Evolutionary conservation across 2,113 vertebrate species (phyloP), one percentile per base, ranked within the genome.

Genomic region (Semnornis frantzii): DNA sequence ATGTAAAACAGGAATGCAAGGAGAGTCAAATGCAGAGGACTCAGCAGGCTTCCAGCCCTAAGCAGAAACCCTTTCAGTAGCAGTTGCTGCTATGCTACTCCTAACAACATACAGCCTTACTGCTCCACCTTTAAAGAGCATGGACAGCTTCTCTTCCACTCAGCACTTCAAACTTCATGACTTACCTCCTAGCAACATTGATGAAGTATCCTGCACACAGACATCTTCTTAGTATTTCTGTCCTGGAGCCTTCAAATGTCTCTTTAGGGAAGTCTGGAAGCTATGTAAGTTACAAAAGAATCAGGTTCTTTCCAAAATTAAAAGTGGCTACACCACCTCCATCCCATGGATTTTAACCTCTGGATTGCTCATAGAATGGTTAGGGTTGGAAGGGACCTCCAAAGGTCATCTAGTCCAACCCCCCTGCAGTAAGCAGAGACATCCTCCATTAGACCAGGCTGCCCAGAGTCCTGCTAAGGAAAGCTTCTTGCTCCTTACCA

Each of bases 191-290:
- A 39, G 99, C 99, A 70, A 99, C 98, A 15, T 99, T 99, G 95
- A 98, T 98, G 58, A 99, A 99, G 92, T 99, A 99, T 37, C 99
- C 99, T 34, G 98, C 93, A 94, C 99, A 99, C 2, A 99, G 97
- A 92, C 99, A 99, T 48, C 98, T 97, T 79, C 98, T 97, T 42
- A 99, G 97, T 21, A 99, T 96, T 95, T 99, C 99, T 90, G 97
- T 98, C 91, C 94, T 98, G 91, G 98, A 98, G 60, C 99, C 98
- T 87, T 98, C 97, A 97, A 98, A 99, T 2, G 86, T 98, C 96
- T 99, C 99, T 33, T 96, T 96, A 46, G 98, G 98, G 91, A 99
- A 99, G 96, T 99, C 98, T 96, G 97, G 98, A 77, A 97, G 98
- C 99, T 98, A 34, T 3, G 59, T 27, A 79, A 93, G 93, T 46